Evolutionary conservation across 2,797 vertebrate genomes (phyloP), one percentile per base, ranked within the genome.

Genomic region (Chaenodraco wilsoni): DNA sequence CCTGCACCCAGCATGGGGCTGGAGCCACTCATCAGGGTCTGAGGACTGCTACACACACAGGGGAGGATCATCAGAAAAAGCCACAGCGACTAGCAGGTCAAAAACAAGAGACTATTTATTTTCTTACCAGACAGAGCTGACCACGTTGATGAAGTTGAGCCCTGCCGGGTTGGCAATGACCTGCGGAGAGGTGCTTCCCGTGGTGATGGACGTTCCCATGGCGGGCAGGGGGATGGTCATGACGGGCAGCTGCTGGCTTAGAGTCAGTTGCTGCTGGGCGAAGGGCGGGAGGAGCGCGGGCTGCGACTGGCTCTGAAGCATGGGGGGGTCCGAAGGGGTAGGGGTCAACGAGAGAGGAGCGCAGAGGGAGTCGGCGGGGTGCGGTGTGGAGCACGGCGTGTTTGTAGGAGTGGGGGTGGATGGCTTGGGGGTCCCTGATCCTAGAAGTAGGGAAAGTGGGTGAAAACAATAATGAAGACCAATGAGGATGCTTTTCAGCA

Each of bases 341-440:
- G 94, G 96, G 82, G 96, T 95, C 88, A 95, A 86, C 0, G 94
- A 94, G 91, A 96, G 96, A 78, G 96, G 95, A 64, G 95, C 93
- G 65, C 89, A 93, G 90, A 96, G 96, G 89, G 93, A 89, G 86
- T 98, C 98, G 51, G 93, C 56, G 77, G 97, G 97, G 92, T 98
- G 96, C 66, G 98, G 98, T 75, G 96, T 96, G 74, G 97, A 98
- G 94, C 97, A 97, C 52, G 96, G 97, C 84, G 97, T 98, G 94
- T 95, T 97, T 90, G 95, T 96, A 91, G 97, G 97, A 71, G 98
- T 97, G 90, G 97, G 98, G 87, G 97, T 96, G 90, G 97, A 97
- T 94, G 98, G 96, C 93, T 99, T 99, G 86, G 98, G 97, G 86
- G 97, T 98, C 92, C 97, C 97, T 85, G 97, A 97, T 96, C 98